Evolutionary conservation across 35 echinoderm and acorn worm species (phyloP), one percentile per base, ranked within the genome.

Genomic region (Ophioderma brevispina): DNA sequence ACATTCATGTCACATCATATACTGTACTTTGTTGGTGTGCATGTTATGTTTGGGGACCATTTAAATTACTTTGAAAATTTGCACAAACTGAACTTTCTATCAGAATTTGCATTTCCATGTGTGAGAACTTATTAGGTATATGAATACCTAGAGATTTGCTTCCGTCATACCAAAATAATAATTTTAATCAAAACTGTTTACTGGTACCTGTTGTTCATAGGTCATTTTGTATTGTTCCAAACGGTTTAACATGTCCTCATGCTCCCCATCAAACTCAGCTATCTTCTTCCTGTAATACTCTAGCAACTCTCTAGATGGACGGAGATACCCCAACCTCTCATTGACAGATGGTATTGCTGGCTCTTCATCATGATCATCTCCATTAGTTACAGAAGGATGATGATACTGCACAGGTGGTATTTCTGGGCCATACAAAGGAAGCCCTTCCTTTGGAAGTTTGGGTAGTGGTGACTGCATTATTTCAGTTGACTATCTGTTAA

Each of bases 141-240:
- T n/a, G n/a, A n/a, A n/a, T n/a, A n/a, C n/a, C n/a, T n/a, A n/a
- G n/a, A n/a, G n/a, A n/a, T n/a, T n/a, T n/a, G n/a, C n/a, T n/a
- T n/a, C n/a, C n/a, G n/a, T n/a, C n/a, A n/a, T n/a, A n/a, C n/a
- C n/a, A n/a, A n/a, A n/a, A n/a, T n/a, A n/a, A n/a, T n/a, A n/a
- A n/a, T n/a, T n/a, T n/a, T n/a, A n/a, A n/a, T n/a, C n/a, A n/a
- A n/a, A n/a, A n/a, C n/a, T n/a, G n/a, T n/a, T n/a, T n/a, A n/a
- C n/a, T n/a, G n/a, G n/a, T 84, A 98, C 96, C 90, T 98, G 96
- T 76, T 95, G 93, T 91, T 98, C 96, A 89, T 98, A 98, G n/a
- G 96, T 98, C 36, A 94, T 84, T 87, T 95, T 98, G 59, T 98
- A 98, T 34, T 98, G 70, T n/a, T 98, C 96, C 70, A 98, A 78